Evolutionary conservation across 2,888 invertebrate genomes (phyloP), one percentile per base, ranked within the genome.

Genomic region (Synanthedon formicaeformis): DNA sequence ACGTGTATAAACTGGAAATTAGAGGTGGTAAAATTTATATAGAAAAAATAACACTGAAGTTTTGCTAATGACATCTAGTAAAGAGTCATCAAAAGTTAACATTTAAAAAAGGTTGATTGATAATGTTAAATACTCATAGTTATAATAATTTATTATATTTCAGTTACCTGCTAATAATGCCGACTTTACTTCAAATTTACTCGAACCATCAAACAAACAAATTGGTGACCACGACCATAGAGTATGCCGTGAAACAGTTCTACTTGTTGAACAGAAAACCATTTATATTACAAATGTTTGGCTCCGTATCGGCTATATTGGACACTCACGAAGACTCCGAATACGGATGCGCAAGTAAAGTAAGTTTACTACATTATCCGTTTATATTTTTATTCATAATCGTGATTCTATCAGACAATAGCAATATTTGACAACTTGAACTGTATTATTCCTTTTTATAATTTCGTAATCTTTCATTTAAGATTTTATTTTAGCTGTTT

Each of bases 251-350:
- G 12, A 97, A 98, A 71, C 99, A 99, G 74, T 99, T 99, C 81
- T 99, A 99, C 80, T 89, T 99, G 55, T 91, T 99, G 77, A 99
- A 99, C 73, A 91, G 99, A 52, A 99, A 99, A 72, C 99, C 99
- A 1, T 99, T 99, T 70, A 96, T 99, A 63, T 88, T 99, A 52
- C 98, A 99, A 90, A 97, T 99, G 97, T 99, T 99, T 84, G 99
- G 99, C 1, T 97, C 98, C 3, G 96, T 98, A 0, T 98, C 99
- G 0, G 96, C 97, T 1, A 96, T 98, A 71, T 87, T 99, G 63
- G 98, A 99, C 72, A 96, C 96, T 0, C 96, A 96, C 65, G 95
- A 95, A 69, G 92, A 93, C 60, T 93, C 95, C 40, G 91, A 93
- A 4, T 95, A 93, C 70, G 97, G 97, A 4, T 96, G 97, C 81